Conservation (phyloP, 1,140 invertebrate genomes). For the Microplitis mediator region DNA sequence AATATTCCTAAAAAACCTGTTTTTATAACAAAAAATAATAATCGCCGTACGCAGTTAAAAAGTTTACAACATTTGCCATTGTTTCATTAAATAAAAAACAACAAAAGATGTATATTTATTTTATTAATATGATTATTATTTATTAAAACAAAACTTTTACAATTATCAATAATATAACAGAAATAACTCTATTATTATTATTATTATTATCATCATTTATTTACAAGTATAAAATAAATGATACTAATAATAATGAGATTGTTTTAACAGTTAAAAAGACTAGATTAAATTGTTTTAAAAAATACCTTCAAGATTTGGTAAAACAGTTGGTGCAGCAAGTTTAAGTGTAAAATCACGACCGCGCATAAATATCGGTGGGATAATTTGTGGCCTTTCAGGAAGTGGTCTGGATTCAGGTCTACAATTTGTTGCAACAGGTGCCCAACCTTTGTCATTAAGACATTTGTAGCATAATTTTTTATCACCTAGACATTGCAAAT, state of each 20-base stretch:
- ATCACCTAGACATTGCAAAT: constrained; percentile 53
- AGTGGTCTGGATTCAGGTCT: constrained; percentile 32
- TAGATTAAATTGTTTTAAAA: constrained; percentile 44
- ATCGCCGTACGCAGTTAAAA: constrained; percentile 22
- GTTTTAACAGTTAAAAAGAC: neutral
- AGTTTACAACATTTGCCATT: constrained; percentile 24
- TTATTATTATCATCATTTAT: neutral
- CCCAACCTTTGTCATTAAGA: constrained; percentile 56
- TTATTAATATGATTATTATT: neutral
- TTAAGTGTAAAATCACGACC: constrained; percentile 49
- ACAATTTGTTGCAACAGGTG: constrained; percentile 43
- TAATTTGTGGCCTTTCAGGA: constrained; percentile 48
- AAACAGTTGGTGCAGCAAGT: constrained; percentile 52
- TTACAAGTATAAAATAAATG: neutral
- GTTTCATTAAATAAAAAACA: constrained; percentile 18
- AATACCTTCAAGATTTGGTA: constrained; percentile 58
- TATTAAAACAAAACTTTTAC: neutral
- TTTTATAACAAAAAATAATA: constrained; percentile 43
- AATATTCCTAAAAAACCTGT: constrained; percentile 44
- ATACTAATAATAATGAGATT: neutral
- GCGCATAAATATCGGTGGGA: constrained; percentile 53
- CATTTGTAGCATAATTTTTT: constrained; percentile 57
- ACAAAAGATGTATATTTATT: constrained; percentile 7
- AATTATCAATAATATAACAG: constrained; percentile 4
- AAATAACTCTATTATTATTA: too few relatives aligned